Evolutionary conservation across 1,140 invertebrate genomes (phyloP).

Genomic region (Zaprionus inermis): DNA sequence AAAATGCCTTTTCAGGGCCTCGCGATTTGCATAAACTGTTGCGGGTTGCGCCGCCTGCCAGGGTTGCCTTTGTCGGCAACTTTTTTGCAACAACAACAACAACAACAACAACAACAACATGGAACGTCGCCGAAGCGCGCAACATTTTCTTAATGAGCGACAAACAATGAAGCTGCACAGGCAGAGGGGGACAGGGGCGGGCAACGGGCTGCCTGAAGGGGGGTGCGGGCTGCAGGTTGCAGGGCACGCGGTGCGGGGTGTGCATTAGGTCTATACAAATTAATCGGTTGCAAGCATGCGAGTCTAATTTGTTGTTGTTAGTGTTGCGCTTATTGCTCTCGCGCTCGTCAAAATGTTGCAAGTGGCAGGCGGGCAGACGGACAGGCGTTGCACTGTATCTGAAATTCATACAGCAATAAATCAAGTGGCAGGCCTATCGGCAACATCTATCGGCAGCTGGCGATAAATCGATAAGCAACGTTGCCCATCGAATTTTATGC

Average conservation of each 20-base stretch:
- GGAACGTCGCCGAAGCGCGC: conserved; percentile 63
- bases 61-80: conserved; percentile 65
- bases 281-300: conserved; percentile 68
- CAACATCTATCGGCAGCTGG: background rate
- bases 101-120: conserved; percentile 17
- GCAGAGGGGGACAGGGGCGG: background rate
- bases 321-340: conserved; percentile 60
- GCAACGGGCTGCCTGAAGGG: background rate
- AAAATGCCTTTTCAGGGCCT: conserved; percentile 55
- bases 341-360: conserved; percentile 19
- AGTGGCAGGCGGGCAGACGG: background rate
- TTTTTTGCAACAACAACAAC: conserved; percentile 13
- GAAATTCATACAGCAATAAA: background rate
- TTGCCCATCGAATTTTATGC: too few relatives aligned
- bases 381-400: background rate
- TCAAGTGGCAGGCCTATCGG: background rate
- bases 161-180: conserved; percentile 63
- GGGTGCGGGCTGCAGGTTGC: background rate
- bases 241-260: background rate
- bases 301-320: conserved; percentile 74
- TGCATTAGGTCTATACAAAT: conserved; percentile 47
- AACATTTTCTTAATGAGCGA: conserved; percentile 77
- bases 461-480: background rate
- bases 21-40: conserved; percentile 70
- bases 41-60: conserved; percentile 15